Conservation (phyloP, 2,888 invertebrate species). For the Capitulum mitella region DNA sequence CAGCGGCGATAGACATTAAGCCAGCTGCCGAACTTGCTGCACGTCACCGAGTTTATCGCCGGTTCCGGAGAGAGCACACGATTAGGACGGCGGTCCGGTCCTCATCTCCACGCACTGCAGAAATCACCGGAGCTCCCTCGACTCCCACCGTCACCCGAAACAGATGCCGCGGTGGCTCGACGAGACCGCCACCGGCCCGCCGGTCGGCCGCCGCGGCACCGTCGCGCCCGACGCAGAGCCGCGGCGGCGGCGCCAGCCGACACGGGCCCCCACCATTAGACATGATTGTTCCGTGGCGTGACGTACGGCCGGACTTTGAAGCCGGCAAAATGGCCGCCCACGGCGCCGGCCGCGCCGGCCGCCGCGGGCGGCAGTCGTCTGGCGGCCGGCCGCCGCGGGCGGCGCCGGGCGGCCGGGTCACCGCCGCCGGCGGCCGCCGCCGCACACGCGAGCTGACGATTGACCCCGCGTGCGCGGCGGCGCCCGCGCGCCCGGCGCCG, state of each 20-base stretch:
- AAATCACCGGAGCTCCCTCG: too few relatives aligned
- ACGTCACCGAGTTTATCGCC: too few relatives aligned
- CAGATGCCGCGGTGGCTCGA: too few relatives aligned
- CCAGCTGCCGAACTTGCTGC: too few relatives aligned
- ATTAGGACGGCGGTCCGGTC: too few relatives aligned
- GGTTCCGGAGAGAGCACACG: too few relatives aligned
- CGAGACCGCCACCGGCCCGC: constrained; percentile 34
- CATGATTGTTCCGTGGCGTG: constrained; percentile 42
- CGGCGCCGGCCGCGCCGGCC: constrained; percentile 35
- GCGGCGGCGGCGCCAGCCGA: constrained; percentile 35
- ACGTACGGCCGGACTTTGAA: constrained; percentile 39
- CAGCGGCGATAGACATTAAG: too few relatives aligned
- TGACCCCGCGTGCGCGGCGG: constrained; percentile 48
- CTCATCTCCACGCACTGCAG: too few relatives aligned
- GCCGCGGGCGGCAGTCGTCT: background rate
- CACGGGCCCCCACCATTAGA: constrained; percentile 28
- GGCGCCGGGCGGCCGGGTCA: constrained; percentile 45
- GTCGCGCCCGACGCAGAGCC: constrained; percentile 36
- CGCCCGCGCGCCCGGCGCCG: constrained; percentile 44
- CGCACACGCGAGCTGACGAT: constrained; percentile 31
- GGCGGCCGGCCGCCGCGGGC: constrained; percentile 37
- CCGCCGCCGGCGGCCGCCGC: constrained; percentile 46
- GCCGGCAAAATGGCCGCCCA: constrained; percentile 33
- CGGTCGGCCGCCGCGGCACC: constrained; percentile 10
- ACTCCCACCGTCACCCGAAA: too few relatives aligned